These are phyloP conservation scores for Himantopus leucocephalus DNA, from an alignment of 2,113 vertebrate genomes.

Conservation along the genomic window DNA sequence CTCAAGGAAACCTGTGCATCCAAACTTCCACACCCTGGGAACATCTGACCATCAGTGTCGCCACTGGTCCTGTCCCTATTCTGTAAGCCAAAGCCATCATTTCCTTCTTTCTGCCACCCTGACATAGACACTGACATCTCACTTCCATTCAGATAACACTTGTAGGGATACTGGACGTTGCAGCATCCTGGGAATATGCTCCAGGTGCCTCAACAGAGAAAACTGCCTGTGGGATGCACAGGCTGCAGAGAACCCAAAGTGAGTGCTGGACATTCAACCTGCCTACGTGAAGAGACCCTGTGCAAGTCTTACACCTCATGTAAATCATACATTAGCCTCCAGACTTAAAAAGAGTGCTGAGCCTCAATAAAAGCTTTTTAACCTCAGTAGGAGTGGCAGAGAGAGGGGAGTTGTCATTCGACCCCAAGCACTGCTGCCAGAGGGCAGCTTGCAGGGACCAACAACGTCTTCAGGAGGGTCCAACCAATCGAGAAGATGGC, in stretches of 20 bases:
- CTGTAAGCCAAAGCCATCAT: background rate
- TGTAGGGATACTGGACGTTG: fast-evolving
- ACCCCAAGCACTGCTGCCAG: background rate
- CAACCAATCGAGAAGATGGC: background rate
- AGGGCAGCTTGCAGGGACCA: constrained; percentile 16
- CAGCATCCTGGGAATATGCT: background rate
- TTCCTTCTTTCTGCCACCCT: background rate
- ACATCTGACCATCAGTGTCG: background rate
- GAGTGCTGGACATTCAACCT: background rate
- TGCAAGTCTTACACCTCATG: background rate
- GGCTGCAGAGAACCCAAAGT: background rate
- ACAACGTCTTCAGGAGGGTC: background rate
- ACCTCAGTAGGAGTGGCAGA: background rate
- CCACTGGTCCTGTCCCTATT: background rate
- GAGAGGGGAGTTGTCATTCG: background rate
- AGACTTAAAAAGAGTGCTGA: background rate
- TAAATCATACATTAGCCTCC: background rate
- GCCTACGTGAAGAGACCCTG: background rate
- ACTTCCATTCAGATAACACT: background rate
- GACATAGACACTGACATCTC: background rate
- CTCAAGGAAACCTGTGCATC: background rate
- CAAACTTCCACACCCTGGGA: background rate
- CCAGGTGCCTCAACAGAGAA: background rate
- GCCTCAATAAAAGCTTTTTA: background rate
- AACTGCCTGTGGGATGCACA: background rate